These are phyloP conservation scores for Urocolius indicus DNA, from an alignment of 2,113 vertebrate genomes.

Conservation along the genomic window DNA sequence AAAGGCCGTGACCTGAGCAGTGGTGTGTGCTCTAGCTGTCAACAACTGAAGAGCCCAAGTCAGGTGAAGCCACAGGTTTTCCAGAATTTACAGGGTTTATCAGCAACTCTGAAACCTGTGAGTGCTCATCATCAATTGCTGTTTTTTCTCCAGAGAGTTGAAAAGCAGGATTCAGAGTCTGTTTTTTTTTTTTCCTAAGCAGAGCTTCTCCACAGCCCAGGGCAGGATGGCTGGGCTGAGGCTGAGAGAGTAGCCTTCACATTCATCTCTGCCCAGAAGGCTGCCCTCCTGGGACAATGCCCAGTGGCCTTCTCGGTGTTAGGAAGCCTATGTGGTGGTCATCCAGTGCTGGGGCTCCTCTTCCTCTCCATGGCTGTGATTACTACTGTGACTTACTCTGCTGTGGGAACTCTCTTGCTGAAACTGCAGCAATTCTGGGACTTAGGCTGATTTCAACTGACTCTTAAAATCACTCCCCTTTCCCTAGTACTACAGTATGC, in stretches of 20 bases:
- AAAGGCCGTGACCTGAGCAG: background rate
- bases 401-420: background rate
- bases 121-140: too few species aligned
- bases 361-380: background rate
- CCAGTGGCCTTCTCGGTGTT: background rate
- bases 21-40: background rate
- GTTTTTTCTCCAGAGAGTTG: background rate
- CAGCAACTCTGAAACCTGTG: background rate
- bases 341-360: background rate
- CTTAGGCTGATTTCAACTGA: background rate
- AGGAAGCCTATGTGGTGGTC: rapidly evolving
- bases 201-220: background rate
- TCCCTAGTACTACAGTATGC: background rate
- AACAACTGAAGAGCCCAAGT: background rate
- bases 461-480: background rate
- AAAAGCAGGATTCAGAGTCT: background rate
- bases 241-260: background rate
- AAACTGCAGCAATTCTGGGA: background rate
- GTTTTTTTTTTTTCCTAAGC: background rate
- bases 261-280: background rate
- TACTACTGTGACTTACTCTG: background rate
- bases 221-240: background rate
- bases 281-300: background rate
- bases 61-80: background rate
- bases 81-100: background rate